Conservation (phyloP, 2,113 vertebrate species). For the Oncorhynchus tshawytscha region DNA sequence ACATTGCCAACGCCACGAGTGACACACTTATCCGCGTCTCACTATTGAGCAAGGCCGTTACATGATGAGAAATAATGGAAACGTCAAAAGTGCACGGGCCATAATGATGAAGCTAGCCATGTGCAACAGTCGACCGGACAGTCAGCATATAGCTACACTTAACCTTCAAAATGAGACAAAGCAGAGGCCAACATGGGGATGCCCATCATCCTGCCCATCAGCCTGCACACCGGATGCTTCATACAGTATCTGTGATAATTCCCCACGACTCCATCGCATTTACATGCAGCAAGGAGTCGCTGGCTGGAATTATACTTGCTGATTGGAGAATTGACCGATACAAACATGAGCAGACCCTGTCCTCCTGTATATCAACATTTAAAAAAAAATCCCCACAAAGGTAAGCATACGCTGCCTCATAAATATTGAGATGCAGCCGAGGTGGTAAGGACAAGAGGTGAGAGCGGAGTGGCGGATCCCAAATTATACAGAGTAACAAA, state of each 20-base stretch:
- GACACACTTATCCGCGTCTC: background rate
- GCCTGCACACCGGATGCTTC: background rate
- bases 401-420: slow-evolving; percentile 39
- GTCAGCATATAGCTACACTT: background rate
- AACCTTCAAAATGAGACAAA: slow-evolving; percentile 12
- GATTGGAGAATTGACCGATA: slow-evolving; percentile 24
- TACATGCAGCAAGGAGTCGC: slow-evolving; percentile 1
- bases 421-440: slow-evolving; percentile 51
- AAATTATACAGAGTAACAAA: slow-evolving; percentile 41
- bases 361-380: background rate
- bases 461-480: slow-evolving; percentile 33
- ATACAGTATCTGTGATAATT: slow-evolving; percentile 1
- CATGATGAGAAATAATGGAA: slow-evolving; percentile 3
- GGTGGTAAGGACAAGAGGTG: slow-evolving; percentile 34
- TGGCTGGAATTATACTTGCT: slow-evolving; percentile 23
- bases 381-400: slow-evolving; percentile 26
- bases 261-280: slow-evolving; percentile 3
- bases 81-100: background rate
- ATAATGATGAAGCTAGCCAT: background rate
- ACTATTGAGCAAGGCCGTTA: background rate
- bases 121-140: background rate
- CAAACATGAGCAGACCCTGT: background rate
- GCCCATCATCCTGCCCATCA: background rate
- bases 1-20: background rate
- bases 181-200: slow-evolving; percentile 7